A percentile compares a stretch with the other conserved stretches of the same genome.
Conservation (phyloP, 1,140 invertebrate genomes). For the Brachionus asplanchnoidis region DNA sequence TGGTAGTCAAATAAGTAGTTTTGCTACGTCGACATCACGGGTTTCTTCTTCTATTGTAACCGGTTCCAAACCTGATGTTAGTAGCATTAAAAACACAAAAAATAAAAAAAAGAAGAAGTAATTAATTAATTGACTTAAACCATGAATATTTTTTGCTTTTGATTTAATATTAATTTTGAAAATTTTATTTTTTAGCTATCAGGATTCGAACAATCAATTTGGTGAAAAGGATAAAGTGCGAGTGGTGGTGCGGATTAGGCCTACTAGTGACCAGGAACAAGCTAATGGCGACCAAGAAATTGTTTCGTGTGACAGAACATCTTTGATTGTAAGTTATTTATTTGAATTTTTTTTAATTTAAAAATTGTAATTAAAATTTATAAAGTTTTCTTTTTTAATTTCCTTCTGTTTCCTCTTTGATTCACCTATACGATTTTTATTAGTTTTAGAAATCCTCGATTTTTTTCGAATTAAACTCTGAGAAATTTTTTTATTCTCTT, state of each 20-base stretch:
- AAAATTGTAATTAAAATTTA: no score
- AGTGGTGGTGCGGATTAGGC: conserved; percentile 39
- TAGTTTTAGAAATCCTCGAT: no score
- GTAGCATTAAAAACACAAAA: not conserved
- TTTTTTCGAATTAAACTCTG: no score
- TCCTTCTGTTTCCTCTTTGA: no score
- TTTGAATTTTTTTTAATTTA: not conserved
- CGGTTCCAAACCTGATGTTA: not conserved
- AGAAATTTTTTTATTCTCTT: no score
- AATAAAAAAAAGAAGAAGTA: not conserved
- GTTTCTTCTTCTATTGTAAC: conserved; percentile 1
- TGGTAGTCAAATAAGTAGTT: conserved; percentile 38
- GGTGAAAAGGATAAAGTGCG: conserved; percentile 18
- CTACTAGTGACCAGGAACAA: not conserved
- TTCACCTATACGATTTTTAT: no score
- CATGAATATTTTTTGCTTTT: not conserved
- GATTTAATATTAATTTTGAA: not conserved
- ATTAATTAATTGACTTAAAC: not conserved
- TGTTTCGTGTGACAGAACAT: conserved; percentile 3
- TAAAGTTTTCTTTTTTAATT: no score
- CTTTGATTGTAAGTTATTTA: conserved; percentile 12
- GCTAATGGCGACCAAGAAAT: not conserved
- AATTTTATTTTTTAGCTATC: conserved; percentile 1
- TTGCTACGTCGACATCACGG: conserved; percentile 6
- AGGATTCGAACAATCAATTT: conserved; percentile 26